phyloP scores from a whole-genome alignment of 1,140 invertebrate species.

The Pomacea maculata region DNA sequence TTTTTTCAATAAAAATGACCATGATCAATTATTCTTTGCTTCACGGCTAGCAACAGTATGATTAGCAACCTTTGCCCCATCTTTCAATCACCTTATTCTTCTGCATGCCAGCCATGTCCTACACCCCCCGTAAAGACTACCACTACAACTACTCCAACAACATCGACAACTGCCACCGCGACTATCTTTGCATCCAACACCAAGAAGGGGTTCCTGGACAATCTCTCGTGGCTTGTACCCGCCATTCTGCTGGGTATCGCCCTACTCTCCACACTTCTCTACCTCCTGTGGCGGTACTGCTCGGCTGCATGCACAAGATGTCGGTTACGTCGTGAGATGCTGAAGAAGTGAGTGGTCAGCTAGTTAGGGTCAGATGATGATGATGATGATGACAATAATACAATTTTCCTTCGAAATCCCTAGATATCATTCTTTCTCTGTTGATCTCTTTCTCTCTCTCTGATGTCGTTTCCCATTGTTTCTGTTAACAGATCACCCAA shows the following conservation, averaged over 20 bases:
- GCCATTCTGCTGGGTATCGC: conserved; percentile 9
- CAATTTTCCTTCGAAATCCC: no score
- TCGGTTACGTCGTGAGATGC: neutral
- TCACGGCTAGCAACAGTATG: no score
- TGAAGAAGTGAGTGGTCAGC: neutral
- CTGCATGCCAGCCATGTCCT: neutral
- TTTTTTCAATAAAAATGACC: no score
- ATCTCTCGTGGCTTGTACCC: conserved; percentile 1
- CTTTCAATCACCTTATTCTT: neutral
- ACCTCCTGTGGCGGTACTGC: neutral
- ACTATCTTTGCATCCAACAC: neutral
- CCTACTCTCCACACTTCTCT: neutral
- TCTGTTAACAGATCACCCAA: no score
- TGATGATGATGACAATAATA: no score
- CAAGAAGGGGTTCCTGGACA: neutral
- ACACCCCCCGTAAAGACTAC: neutral
- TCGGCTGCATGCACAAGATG: conserved; percentile 2
- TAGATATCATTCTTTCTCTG: no score
- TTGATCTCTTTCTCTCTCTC: no score
- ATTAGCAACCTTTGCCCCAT: no score
- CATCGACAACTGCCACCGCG: neutral
- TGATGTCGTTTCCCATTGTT: no score
- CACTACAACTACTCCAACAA: neutral
- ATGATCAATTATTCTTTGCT: no score
- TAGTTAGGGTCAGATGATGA: no score